phyloP scores from a whole-genome alignment of 2,113 vertebrate species.

The Oophaga pumilio region DNA sequence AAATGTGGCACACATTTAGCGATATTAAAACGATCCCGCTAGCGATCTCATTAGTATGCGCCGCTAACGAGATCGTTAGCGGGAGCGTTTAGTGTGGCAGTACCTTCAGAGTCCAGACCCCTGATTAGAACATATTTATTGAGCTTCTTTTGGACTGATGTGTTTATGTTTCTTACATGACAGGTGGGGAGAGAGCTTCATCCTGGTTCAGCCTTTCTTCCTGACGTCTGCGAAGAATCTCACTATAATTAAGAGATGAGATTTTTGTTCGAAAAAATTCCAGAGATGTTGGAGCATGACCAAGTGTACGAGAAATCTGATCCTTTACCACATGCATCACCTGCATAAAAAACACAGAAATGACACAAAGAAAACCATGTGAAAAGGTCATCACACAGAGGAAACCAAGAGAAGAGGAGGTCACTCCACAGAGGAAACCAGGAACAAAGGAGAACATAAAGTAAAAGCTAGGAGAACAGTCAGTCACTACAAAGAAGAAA shows the following conservation, averaged over 20 bases:
- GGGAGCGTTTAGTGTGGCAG: too few species aligned
- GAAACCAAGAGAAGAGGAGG: not conserved
- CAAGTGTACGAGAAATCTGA: constrained; percentile 91
- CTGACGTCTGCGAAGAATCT: constrained; percentile 93
- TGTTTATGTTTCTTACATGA: constrained; percentile 79
- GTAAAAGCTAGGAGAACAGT: not conserved
- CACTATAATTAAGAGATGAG: constrained; percentile 87
- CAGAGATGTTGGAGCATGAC: constrained; percentile 88
- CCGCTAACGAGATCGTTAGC: too few species aligned
- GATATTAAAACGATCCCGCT: too few species aligned
- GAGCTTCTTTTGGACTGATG: not conserved
- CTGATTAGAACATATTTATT: not conserved
- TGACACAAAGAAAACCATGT: not conserved
- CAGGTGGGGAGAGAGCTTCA: constrained; percentile 87
- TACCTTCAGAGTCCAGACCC: too few species aligned
- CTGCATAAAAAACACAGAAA: constrained; percentile 62
- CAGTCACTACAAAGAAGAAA: not conserved
- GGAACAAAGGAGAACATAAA: not conserved
- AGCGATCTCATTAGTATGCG: too few species aligned
- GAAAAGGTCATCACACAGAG: not conserved
- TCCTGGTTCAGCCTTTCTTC: constrained; percentile 94
- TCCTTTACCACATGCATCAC: constrained; percentile 98
- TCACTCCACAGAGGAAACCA: not conserved
- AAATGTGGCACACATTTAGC: too few species aligned
- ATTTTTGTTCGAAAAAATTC: constrained; percentile 95